Percentiles rank a stretch among this genome's conserved stretches.
Conservation (phyloP, 2,888 invertebrate species). For the Cryptocephalus moraei region DNA sequence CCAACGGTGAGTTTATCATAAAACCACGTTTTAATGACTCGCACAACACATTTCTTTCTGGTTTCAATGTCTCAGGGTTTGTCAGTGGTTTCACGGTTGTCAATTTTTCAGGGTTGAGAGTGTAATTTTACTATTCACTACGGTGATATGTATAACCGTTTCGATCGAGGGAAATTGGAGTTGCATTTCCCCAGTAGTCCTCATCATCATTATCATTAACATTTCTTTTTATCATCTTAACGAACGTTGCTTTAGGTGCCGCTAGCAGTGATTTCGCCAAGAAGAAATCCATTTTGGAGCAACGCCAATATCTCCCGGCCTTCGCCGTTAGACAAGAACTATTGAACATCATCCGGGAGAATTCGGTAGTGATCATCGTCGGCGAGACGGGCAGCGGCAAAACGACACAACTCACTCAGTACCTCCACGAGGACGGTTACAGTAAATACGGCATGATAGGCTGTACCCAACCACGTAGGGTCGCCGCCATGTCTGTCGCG, state of each 20-base stretch:
- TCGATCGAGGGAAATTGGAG: too few species aligned
- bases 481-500: constrained; percentile 99
- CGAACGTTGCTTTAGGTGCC: constrained; percentile 33
- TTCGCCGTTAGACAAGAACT: constrained; percentile 93
- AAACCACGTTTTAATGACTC: too few species aligned
- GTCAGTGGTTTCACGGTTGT: too few species aligned
- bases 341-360: constrained; percentile 83
- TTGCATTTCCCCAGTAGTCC: too few species aligned
- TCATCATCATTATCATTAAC: too few species aligned
- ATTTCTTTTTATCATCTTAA: too few species aligned
- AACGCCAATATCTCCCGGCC: constrained; percentile 85
- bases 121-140: too few species aligned
- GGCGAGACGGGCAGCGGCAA: constrained; percentile 95
- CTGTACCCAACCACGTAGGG: constrained; percentile 94
- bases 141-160: too few species aligned
- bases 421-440: constrained; percentile 94
- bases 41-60: too few species aligned
- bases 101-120: too few species aligned
- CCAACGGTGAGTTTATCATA: too few species aligned
- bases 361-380: constrained; percentile 90
- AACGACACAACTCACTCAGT: constrained; percentile 96
- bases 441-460: constrained; percentile 82
- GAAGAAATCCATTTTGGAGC: constrained; percentile 74
- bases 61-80: too few species aligned
- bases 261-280: constrained; percentile 78